These are phyloP conservation scores for Drosophila atripex DNA, from an alignment of 2,888 invertebrate genomes.

Conservation along the genomic window DNA sequence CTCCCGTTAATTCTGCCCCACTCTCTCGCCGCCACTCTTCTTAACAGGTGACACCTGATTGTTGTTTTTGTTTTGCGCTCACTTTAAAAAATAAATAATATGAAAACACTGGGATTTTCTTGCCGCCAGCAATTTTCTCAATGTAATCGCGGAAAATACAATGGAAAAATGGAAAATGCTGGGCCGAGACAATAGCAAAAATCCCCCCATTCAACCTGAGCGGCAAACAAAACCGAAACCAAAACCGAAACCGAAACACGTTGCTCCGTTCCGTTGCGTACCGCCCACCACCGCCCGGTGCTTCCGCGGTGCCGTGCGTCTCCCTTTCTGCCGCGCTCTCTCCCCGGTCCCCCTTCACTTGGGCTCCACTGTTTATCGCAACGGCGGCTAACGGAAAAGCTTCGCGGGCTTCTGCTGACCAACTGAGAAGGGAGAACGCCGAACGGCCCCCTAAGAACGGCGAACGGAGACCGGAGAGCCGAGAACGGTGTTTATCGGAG, in stretches of 20 bases:
- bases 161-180: constrained; percentile 7
- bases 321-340: constrained; percentile 7
- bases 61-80: constrained; percentile 18
- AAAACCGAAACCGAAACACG: constrained; percentile 65
- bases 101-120: constrained; percentile 3
- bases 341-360: not conserved
- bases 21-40: not conserved
- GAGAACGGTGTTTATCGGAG: constrained; percentile 9
- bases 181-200: constrained; percentile 10
- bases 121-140: constrained; percentile 5
- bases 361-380: constrained; percentile 34
- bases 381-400: constrained; percentile 65
- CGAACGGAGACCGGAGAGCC: constrained; percentile 1
- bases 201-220: constrained; percentile 26
- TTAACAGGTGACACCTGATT: constrained; percentile 29
- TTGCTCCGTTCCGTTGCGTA: constrained; percentile 38
- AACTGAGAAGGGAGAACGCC: constrained; percentile 23
- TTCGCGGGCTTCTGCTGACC: constrained; percentile 39
- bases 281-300: constrained; percentile 15
- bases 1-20: not conserved
- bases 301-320: too few relatives aligned
- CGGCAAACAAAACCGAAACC: constrained; percentile 49
- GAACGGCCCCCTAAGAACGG: not conserved
- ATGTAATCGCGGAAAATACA: constrained; percentile 2
- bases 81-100: constrained; percentile 2